Conservation (phyloP, 2,797 vertebrate genomes). For the Sphaeramia orbicularis region DNA sequence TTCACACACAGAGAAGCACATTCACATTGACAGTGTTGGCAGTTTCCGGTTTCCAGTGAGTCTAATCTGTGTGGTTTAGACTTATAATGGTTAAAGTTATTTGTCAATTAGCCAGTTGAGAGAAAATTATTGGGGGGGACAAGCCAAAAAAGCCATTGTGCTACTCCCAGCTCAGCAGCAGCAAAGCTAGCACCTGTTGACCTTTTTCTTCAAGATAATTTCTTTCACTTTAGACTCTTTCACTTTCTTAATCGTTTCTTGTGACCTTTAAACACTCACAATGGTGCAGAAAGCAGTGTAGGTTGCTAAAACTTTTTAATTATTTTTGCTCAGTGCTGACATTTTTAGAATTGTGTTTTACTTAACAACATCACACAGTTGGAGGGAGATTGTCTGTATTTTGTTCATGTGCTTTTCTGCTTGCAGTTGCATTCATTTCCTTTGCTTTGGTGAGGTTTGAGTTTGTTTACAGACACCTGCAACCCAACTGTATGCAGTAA, state of each 20-base stretch:
- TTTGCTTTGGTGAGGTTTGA: conserved; percentile 16
- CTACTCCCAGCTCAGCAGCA: too few relatives aligned
- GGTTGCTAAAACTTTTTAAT: not conserved
- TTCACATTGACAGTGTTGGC: not conserved
- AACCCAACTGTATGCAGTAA: not conserved
- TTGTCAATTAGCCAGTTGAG: not conserved
- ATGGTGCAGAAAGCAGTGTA: not conserved
- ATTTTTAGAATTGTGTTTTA: not conserved
- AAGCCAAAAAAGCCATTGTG: too few relatives aligned
- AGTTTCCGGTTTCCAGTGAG: not conserved
- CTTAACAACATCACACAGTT: not conserved
- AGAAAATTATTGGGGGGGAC: not conserved
- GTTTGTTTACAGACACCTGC: conserved; percentile 1
- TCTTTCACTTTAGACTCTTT: not conserved
- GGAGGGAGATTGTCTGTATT: not conserved
- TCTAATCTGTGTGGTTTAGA: not conserved
- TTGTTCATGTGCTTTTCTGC: not conserved
- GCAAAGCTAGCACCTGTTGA: conserved; percentile 31
- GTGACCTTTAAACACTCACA: not conserved
- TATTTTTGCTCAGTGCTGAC: not conserved
- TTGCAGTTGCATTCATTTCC: conserved; percentile 32
- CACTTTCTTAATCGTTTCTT: not conserved
- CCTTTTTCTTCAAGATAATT: not conserved
- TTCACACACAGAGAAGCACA: not conserved
- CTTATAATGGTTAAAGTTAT: not conserved